Evolutionary conservation across 2,113 vertebrate genomes (phyloP).

Genomic region (Mesitornis unicolor): DNA sequence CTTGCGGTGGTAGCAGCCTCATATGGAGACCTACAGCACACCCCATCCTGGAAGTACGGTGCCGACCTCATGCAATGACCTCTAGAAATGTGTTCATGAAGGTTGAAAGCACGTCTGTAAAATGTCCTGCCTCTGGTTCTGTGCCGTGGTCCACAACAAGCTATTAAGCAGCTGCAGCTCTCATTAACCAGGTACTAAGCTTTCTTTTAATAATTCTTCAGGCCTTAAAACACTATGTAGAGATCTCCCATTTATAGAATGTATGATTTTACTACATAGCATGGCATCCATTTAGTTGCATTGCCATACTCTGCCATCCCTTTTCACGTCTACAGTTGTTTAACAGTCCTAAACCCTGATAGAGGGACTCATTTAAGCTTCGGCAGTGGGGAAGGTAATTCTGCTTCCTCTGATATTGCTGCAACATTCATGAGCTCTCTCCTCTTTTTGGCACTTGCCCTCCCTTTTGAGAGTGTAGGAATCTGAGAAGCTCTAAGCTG

Average conservation of each 20-base stretch:
- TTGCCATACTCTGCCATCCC: neutral
- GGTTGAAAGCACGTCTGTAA: neutral
- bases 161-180: neutral
- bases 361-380: neutral
- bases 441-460: neutral
- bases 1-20: neutral
- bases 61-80: neutral
- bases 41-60: neutral
- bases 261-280: neutral
- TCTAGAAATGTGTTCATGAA: neutral
- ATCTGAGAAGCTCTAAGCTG: neutral
- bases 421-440: neutral
- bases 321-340: neutral
- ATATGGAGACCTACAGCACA: neutral
- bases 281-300: neutral
- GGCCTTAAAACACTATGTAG: neutral
- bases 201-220: neutral
- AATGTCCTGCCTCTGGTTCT: neutral
- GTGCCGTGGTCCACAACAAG: neutral
- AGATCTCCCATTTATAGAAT: neutral
- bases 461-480: neutral
- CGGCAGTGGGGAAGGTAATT: neutral
- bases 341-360: neutral
- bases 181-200: neutral
- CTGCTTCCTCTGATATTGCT: neutral